Evolutionary conservation across 2,113 vertebrate species (phyloP).

Genomic region (Amblyornis subalaris): DNA sequence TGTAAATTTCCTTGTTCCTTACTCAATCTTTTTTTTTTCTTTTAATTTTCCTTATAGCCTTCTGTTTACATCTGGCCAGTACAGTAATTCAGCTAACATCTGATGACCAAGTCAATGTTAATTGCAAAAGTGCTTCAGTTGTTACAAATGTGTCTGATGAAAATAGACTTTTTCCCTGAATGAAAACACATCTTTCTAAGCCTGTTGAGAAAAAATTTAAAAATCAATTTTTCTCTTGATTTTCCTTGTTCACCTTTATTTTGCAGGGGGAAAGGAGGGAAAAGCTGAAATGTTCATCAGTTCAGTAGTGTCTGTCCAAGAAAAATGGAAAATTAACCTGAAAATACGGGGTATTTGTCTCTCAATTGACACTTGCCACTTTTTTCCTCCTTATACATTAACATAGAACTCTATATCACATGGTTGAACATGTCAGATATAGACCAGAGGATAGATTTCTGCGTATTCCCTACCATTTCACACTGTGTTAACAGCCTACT

Average conservation of each 20-base stretch:
- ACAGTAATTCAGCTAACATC: not conserved
- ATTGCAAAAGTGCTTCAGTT: not conserved
- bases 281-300: not conserved
- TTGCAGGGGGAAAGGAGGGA: not conserved
- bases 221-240: fast-evolving
- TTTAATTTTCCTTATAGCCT: not conserved
- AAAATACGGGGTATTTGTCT: not conserved
- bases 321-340: not conserved
- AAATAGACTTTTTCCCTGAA: not conserved
- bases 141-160: not conserved
- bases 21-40: not conserved
- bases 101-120: not conserved
- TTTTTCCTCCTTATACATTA: not conserved
- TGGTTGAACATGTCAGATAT: not conserved
- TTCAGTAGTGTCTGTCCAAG: not conserved
- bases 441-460: not conserved
- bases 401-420: not conserved
- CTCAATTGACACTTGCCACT: not conserved
- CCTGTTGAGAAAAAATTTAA: not conserved
- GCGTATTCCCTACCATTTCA: not conserved
- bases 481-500: slow-evolving; percentile 3
- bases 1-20: not conserved
- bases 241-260: not conserved
- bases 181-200: not conserved
- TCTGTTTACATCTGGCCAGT: not conserved